Conservation (phyloP, 2,797 vertebrate species). For the Bradypus variegatus region DNA sequence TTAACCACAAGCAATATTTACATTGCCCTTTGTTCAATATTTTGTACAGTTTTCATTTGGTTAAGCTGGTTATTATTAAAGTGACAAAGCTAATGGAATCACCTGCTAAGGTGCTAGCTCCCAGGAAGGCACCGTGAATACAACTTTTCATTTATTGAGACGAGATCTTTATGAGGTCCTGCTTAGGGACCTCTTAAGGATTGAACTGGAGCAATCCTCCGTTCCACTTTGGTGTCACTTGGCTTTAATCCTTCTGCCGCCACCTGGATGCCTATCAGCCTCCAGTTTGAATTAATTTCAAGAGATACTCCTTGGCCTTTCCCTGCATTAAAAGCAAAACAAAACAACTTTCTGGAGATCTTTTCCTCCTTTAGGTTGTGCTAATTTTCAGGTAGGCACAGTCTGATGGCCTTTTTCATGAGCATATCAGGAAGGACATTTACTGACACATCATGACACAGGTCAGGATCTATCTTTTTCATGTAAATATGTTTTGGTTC, state of each 20-base stretch:
- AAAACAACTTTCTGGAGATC: background rate
- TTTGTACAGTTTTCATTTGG: conserved; percentile 22
- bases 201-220: background rate
- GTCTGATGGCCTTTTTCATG: background rate
- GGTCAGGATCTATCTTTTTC: background rate
- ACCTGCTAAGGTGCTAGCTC: background rate
- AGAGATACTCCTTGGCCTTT: background rate
- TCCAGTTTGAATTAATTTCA: background rate
- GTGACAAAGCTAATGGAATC: background rate
- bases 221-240: background rate
- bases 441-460: background rate
- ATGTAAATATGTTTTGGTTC: background rate
- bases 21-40: background rate
- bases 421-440: background rate
- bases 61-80: conserved; percentile 5
- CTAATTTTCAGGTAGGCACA: background rate
- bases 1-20: conserved; percentile 17
- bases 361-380: background rate
- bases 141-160: background rate
- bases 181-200: rapidly evolving
- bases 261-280: background rate
- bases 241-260: background rate
- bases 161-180: background rate
- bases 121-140: background rate
- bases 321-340: background rate